Percentiles rank a stretch among this genome's conserved stretches.
phyloP scores from a whole-genome alignment of 2,797 vertebrate species.

The Ceyx erithaca region DNA sequence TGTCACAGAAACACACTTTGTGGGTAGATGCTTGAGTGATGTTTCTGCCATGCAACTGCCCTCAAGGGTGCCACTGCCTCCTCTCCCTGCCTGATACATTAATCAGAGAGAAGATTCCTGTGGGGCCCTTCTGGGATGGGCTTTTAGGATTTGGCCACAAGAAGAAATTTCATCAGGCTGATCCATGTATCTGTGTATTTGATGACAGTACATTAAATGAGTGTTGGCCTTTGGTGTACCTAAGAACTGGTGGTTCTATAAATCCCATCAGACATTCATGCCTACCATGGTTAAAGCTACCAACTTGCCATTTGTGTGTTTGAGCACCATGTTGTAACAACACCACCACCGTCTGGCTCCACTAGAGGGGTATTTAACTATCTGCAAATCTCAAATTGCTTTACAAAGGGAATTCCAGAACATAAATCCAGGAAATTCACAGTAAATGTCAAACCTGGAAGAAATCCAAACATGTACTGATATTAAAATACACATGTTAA shows the following conservation, averaged over 20 bases:
- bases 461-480: background rate
- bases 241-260: background rate
- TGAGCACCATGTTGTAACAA: background rate
- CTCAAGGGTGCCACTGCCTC: rapidly evolving
- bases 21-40: rapidly evolving
- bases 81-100: background rate
- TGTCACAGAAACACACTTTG: background rate
- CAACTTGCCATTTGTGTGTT: rapidly evolving
- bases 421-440: conserved; percentile 37
- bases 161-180: background rate
- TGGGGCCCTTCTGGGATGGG: background rate
- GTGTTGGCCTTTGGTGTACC: background rate
- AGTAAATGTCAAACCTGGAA: conserved; percentile 12
- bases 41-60: background rate
- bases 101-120: background rate
- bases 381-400: background rate
- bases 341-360: background rate
- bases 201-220: background rate
- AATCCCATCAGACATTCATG: background rate
- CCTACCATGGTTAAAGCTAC: background rate
- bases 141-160: background rate
- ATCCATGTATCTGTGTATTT: background rate
- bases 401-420: conserved; percentile 36
- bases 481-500: background rate
- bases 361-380: background rate